A percentile compares a stretch with the other conserved stretches of the same genome.
Conservation (phyloP, 2,113 vertebrate genomes). For the Isichthys henryi region DNA sequence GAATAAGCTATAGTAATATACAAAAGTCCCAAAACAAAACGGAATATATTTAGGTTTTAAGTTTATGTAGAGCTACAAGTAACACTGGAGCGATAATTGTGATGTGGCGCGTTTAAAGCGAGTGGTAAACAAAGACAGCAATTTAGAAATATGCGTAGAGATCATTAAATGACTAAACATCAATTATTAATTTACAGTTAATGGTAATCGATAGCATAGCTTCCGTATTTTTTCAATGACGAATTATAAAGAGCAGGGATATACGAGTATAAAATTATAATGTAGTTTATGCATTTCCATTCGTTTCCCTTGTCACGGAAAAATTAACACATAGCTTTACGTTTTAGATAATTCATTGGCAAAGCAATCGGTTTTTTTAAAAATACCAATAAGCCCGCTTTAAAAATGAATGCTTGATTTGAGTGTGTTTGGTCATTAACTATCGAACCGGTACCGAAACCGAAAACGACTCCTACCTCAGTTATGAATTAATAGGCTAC, state of each 20-base stretch:
- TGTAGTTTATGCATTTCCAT: background rate
- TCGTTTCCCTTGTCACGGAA: background rate
- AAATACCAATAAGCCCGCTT: background rate
- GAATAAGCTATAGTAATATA: conserved; percentile 38
- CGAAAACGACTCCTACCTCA: background rate
- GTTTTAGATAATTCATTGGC: background rate
- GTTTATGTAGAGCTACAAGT: background rate
- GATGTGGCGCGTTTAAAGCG: background rate
- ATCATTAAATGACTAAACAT: background rate
- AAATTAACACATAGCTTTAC: background rate
- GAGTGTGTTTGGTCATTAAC: background rate
- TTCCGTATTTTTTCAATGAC: background rate
- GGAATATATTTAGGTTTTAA: background rate
- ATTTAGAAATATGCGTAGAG: background rate
- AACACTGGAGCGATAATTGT: background rate
- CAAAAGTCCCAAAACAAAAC: conserved; percentile 26
- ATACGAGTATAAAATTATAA: background rate
- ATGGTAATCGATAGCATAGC: background rate
- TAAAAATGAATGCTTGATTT: background rate
- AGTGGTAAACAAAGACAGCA: background rate
- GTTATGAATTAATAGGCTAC: background rate
- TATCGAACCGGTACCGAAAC: background rate
- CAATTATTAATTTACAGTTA: background rate
- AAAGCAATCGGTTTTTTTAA: background rate
- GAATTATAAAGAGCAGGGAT: background rate